Conservation (phyloP, 2,888 invertebrate species). For the Aplocera efformata region DNA sequence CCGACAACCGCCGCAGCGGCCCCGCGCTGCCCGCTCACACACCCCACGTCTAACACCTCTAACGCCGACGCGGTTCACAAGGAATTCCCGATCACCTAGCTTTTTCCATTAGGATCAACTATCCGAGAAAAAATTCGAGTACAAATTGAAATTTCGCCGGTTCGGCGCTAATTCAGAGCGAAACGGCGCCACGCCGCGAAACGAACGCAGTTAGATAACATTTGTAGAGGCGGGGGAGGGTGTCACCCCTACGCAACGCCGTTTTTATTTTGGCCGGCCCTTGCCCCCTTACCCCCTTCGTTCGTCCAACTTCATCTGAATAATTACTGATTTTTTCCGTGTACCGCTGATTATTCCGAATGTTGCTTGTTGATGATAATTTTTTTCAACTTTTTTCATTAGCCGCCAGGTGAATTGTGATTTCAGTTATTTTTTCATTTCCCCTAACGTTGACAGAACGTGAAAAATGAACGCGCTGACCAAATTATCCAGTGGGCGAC, state of each 20-base stretch:
- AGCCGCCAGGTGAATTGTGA: conserved; percentile 53
- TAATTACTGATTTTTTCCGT: conserved; percentile 81
- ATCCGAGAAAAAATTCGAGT: conserved; percentile 69
- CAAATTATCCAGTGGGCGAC: conserved; percentile 5
- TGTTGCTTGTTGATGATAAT: conserved; percentile 79
- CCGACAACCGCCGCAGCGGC: conserved; percentile 7
- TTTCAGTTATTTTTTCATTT: conserved; percentile 43
- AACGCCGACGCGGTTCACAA: conserved; percentile 34
- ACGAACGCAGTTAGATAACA: conserved; percentile 80
- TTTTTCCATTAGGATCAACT: conserved; percentile 67
- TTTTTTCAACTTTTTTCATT: conserved; percentile 70
- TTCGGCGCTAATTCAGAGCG: conserved; percentile 71
- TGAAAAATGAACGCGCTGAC: conserved; percentile 18
- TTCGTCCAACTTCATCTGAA: conserved; percentile 80
- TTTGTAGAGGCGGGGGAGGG: conserved; percentile 73
- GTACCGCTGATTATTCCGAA: conserved; percentile 80
- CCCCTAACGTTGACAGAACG: conserved; percentile 24
- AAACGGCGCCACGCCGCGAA: conserved; percentile 65
- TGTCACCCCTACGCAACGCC: conserved; percentile 79
- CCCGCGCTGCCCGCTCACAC: conserved; percentile 1
- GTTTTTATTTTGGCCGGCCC: conserved; percentile 80
- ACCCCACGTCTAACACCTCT: conserved; percentile 10
- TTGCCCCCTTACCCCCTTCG: conserved; percentile 76
- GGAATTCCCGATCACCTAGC: conserved; percentile 51
- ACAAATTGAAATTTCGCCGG: conserved; percentile 75